Evolutionary conservation across 2,797 vertebrate genomes (phyloP).

Genomic region (Gymnopithys bicolor): DNA sequence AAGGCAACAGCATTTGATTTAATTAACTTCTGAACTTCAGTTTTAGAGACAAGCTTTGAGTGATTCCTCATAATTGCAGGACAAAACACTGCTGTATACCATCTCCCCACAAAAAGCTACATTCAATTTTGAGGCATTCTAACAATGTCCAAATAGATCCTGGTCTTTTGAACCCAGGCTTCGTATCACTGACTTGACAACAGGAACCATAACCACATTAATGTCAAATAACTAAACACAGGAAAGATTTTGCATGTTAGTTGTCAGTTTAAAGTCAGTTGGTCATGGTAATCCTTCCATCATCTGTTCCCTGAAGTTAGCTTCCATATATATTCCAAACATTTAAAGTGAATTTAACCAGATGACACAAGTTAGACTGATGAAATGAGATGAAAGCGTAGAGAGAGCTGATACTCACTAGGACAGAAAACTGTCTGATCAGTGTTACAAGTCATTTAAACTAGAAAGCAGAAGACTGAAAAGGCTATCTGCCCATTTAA

Average conservation of each 20-base stretch:
- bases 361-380: background rate
- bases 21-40: background rate
- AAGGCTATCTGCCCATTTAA: background rate
- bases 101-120: background rate
- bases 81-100: background rate
- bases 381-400: background rate
- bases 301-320: background rate
- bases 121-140: background rate
- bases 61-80: background rate
- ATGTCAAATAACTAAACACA: background rate
- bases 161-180: background rate
- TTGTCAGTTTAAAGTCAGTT: background rate
- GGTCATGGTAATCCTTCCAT: background rate
- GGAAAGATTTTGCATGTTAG: background rate
- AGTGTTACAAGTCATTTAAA: background rate
- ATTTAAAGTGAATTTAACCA: background rate
- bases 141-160: background rate
- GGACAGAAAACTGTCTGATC: background rate
- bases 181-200: background rate
- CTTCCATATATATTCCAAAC: background rate
- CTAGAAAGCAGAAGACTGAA: background rate
- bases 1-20: background rate
- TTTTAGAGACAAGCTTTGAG: background rate
- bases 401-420: background rate
- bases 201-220: background rate